Evolutionary conservation across 2,113 vertebrate genomes (phyloP).

Genomic region (Festucalex cinctus): DNA sequence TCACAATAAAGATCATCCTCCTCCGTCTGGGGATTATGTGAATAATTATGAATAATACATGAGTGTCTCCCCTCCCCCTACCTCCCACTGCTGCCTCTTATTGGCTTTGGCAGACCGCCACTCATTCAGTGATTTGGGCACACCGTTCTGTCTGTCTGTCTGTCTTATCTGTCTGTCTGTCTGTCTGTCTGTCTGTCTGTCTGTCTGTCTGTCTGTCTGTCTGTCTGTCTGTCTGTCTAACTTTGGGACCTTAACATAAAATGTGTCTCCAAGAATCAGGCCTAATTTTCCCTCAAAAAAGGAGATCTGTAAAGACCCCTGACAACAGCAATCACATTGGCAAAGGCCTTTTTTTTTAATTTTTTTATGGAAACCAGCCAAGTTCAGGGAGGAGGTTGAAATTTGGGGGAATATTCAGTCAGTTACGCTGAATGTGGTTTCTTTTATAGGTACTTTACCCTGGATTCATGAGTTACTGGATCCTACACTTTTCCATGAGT

Average conservation of each 20-base stretch:
- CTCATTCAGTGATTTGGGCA: slow-evolving; percentile 56
- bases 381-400: slow-evolving; percentile 29
- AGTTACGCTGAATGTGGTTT: slow-evolving; percentile 25
- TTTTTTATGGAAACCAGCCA: slow-evolving; percentile 50
- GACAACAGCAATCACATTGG: slow-evolving; percentile 68
- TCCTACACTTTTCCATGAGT: too few relatives aligned
- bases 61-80: slow-evolving; percentile 70
- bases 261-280: slow-evolving; percentile 70
- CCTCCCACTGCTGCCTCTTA: slow-evolving; percentile 69
- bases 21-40: slow-evolving; percentile 73
- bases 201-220: slow-evolving; percentile 43
- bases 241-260: slow-evolving; percentile 63
- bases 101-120: slow-evolving; percentile 78
- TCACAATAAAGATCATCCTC: slow-evolving; percentile 59
- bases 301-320: slow-evolving; percentile 61
- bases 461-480: too few relatives aligned
- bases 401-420: slow-evolving; percentile 23
- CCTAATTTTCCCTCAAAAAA: slow-evolving; percentile 64
- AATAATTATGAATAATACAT: slow-evolving; percentile 80
- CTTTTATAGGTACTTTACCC: not conserved
- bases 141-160: too few relatives aligned
- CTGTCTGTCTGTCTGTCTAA: slow-evolving; percentile 51
- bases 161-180: slow-evolving; percentile 26
- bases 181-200: slow-evolving; percentile 41
- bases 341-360: slow-evolving; percentile 52